Evolutionary conservation across 2,797 vertebrate genomes (phyloP).

Genomic region (Danio aesculapii): DNA sequence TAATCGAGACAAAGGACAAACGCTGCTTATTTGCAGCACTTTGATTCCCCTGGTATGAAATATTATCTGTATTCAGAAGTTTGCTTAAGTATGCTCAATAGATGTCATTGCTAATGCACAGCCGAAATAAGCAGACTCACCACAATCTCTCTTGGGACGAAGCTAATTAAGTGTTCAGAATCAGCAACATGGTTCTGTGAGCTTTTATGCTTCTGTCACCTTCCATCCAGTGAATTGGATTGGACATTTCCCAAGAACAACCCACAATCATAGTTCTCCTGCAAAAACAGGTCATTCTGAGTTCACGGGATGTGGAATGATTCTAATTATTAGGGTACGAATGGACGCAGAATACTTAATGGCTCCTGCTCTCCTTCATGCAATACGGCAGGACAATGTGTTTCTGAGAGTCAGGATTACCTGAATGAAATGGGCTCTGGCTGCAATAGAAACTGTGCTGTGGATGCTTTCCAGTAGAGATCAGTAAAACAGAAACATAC

Average conservation of each 20-base stretch:
- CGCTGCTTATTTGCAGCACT: slow-evolving; percentile 43
- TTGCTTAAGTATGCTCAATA: slow-evolving; percentile 62
- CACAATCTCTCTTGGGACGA: slow-evolving; percentile 73
- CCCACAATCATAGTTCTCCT: slow-evolving; percentile 71
- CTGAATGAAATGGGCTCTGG: slow-evolving; percentile 32
- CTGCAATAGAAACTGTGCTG: slow-evolving; percentile 8
- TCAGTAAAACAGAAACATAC: slow-evolving; percentile 10
- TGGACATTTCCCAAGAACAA: slow-evolving; percentile 81
- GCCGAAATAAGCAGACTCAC: slow-evolving; percentile 75
- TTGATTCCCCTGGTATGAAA: slow-evolving; percentile 26
- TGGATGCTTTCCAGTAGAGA: slow-evolving; percentile 23
- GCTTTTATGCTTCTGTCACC: slow-evolving; percentile 82
- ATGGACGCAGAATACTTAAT: slow-evolving; percentile 69
- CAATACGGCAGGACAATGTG: slow-evolving; percentile 31
- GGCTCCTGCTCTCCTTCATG: slow-evolving; percentile 53
- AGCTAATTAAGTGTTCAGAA: slow-evolving; percentile 81
- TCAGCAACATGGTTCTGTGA: slow-evolving; percentile 74
- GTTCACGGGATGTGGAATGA: slow-evolving; percentile 75
- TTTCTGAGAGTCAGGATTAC: slow-evolving; percentile 27
- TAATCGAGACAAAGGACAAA: slow-evolving; percentile 40
- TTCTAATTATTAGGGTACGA: slow-evolving; percentile 78
- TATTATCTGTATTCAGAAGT: slow-evolving; percentile 56
- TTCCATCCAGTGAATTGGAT: slow-evolving; percentile 77
- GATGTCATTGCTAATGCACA: slow-evolving; percentile 76
- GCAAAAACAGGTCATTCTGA: slow-evolving; percentile 76